Evolutionary conservation across 2,888 invertebrate genomes (phyloP), one percentile per base, ranked within the genome.

Genomic region (Lysandra coridon): DNA sequence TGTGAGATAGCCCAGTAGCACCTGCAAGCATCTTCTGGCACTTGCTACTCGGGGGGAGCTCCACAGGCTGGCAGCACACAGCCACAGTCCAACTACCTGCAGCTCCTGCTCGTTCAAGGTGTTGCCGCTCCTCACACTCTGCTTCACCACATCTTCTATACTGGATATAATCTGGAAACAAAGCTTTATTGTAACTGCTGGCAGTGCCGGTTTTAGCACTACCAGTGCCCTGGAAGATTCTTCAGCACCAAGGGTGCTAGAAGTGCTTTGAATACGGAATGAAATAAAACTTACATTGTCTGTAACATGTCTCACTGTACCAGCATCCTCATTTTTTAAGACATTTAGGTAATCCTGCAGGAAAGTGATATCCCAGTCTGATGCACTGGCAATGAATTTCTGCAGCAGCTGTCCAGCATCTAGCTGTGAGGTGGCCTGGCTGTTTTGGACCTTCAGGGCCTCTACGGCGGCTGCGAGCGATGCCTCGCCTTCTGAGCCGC

Each of bases 401-500:
- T 10, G 23, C 40, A 82, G 53, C 10, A 82, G 37, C 1, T 79
- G 57, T 37, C 73, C 64, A 33, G 80, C 53, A 44, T 79, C 60
- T 14, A 81, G 76, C 7, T 79, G 69, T 6, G 40, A 49, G 49
- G 40, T 49, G 23, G 79, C 30, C 23, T 78, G 40, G 40, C 10
- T n/a, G 1, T 80, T 40, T 40, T 77, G 79, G 30, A 81, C 78
- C 44, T 53, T 60, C 1, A 82, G 78, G 4, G 78, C 79, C 17
- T 81, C 81, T 17, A 80, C 80, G 0, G 83, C 81, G 12, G 81
- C 81, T 30, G 79, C 78, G 2, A 81, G 79, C 1, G 77, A 73
- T 17, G 79, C 79, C n/a, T 82, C 83, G 5, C 80, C 80, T 17
- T 82, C 83, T n/a, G 81, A 80, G 44, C 81, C 81, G 57, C 82